Base-by-base conservation (phyloP, 1,140 invertebrate genomes). In the Meloidogyne chitwoodi region DNA sequence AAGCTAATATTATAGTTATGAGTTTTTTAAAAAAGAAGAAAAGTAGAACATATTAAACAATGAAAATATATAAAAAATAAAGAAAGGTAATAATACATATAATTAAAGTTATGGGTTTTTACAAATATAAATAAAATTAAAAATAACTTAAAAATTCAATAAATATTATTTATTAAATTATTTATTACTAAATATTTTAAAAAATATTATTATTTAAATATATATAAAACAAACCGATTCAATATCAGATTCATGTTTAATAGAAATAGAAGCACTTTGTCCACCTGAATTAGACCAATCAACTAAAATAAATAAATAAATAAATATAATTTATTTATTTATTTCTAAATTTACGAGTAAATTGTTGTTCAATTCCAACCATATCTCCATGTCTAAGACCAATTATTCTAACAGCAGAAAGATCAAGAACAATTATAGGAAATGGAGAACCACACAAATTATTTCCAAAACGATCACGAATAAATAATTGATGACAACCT, bases 361-460 rank as follows among this genome's bases (percentile, higher is more conserved):
- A 86, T 10, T 76, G 68, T 68, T 86, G 84, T 72, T 85, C 82
- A 1, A 82, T 83, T 22, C 83, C 85, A 24, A 87, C 84, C 29
- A 41, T 41, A n/a, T 82, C 85, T 38, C 85, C 83, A 41, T 70
- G 73, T 56, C 48, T 56, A 44, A 86, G 66, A 16, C 84, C 84
- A 62, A 86, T 79, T 14, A 86, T 48, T 34, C 80, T 29, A 56
- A 89, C 89, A 75, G 88, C 90, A 22, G 90, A 91, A 68, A 92
- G 88, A 12, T 93, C 93, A 24, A 92, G 91, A 11, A 95, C 92
- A 81, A 91, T 90, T 1, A 95, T 93, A 83, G 93, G 87, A 95
- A 93, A 79, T 94, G 95, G 44, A 94, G 93, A 85, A 95, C 95
- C 88, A 93, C 71, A 73, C 5, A 73, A 26, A 22, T 73, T 41